phyloP scores from a whole-genome alignment of 92 coral and sea anemone genomes.

The Nematostella vectensis region DNA sequence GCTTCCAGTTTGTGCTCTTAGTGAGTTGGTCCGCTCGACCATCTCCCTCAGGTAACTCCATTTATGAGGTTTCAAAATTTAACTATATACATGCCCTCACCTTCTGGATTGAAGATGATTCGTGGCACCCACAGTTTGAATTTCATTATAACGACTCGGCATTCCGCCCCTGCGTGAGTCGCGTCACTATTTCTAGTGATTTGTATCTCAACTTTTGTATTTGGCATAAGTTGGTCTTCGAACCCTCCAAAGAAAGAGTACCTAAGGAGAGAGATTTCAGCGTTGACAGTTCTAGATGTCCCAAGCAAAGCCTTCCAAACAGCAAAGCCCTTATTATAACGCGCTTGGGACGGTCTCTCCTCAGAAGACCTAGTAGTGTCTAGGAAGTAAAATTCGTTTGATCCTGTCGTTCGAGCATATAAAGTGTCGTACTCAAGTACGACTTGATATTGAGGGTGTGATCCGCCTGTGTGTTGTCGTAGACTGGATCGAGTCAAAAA shows the following conservation, averaged over 20 bases:
- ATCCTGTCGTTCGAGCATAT: background rate
- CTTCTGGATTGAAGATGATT: constrained; percentile 1
- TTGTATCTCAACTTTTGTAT: background rate
- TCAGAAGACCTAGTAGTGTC: constrained; percentile 8
- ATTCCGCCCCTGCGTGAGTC: background rate
- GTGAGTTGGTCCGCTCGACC: background rate
- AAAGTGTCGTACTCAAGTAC: background rate
- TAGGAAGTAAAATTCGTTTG: constrained; percentile 8
- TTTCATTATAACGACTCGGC: constrained; percentile 5
- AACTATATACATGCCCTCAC: background rate
- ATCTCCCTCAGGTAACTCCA: constrained; percentile 4
- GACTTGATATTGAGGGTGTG: background rate
- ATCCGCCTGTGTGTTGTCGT: background rate
- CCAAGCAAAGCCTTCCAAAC: constrained; percentile 1
- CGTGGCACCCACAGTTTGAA: constrained; percentile 9
- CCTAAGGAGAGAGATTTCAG: constrained; percentile 11
- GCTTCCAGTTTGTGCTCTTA: constrained; percentile 8
- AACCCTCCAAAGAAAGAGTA: constrained; percentile 9
- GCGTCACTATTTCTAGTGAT: constrained; percentile 6
- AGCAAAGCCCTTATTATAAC: constrained; percentile 8
- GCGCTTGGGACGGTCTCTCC: constrained; percentile 5
- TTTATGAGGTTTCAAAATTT: too few relatives aligned
- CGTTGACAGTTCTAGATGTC: background rate
- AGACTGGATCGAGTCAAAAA: too few relatives aligned
- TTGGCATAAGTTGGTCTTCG: constrained; percentile 13